phyloP scores from a whole-genome alignment of 2,797 vertebrate species.

The Adelosebastes latens region DNA sequence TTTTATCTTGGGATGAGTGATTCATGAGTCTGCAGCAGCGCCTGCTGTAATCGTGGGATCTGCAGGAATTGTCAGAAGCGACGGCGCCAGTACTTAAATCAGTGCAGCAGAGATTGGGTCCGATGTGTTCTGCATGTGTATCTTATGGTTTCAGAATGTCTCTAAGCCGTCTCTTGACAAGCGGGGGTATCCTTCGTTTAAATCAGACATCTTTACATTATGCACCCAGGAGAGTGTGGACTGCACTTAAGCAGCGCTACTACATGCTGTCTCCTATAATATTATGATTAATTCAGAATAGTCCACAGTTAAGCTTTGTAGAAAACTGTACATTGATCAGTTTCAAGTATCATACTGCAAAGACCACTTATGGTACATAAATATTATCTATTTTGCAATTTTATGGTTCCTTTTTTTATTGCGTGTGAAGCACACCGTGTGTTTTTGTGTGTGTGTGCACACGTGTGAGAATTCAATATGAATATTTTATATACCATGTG shows the following conservation, averaged over 20 bases:
- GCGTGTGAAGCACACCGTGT: neutral
- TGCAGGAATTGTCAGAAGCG: slow-evolving; percentile 67
- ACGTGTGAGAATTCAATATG: slow-evolving; percentile 42
- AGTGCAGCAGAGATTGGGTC: slow-evolving; percentile 56
- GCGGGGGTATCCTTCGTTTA: slow-evolving; percentile 14
- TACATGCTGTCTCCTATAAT: neutral
- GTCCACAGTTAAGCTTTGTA: neutral
- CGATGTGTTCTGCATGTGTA: slow-evolving; percentile 60
- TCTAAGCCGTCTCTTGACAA: slow-evolving; percentile 40
- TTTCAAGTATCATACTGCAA: neutral
- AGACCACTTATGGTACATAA: neutral
- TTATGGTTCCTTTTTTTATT: slow-evolving; percentile 5
- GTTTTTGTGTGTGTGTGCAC: neutral
- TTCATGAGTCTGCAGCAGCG: slow-evolving; percentile 70
- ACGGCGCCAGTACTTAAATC: slow-evolving; percentile 58
- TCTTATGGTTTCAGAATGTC: slow-evolving; percentile 45
- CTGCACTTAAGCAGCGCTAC: slow-evolving; percentile 10
- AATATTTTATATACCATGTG: slow-evolving; percentile 64
- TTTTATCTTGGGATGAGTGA: slow-evolving; percentile 76
- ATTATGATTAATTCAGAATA: slow-evolving; percentile 35
- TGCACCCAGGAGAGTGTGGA: slow-evolving; percentile 30
- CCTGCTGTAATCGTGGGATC: slow-evolving; percentile 68
- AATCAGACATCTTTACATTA: slow-evolving; percentile 34
- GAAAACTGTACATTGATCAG: neutral
- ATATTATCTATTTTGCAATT: slow-evolving; percentile 17